Base-by-base conservation (phyloP, 2,888 invertebrate species). In the Chymomyza procnemis region DNA sequence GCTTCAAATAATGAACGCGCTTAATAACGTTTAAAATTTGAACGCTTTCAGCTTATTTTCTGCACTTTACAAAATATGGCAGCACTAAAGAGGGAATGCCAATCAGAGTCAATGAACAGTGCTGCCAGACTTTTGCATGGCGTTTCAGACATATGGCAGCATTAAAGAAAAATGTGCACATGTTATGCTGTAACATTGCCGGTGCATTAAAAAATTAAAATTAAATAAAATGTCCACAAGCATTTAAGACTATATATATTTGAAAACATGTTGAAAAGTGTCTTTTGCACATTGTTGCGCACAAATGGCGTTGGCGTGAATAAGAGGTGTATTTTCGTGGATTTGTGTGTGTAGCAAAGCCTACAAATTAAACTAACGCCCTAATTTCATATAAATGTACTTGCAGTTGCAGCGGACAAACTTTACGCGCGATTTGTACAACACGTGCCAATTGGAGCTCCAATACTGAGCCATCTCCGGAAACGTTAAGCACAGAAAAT, bases 231-330 rank as follows among this genome's bases (percentile, higher is more conserved):
- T 50, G 16, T 16, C 50, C 6, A 12, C 50, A 50, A n/a, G 14
- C 50, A 47, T 50, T 50, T n/a, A 50, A 19, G 6, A n/a, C 6
- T n/a, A n/a, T n/a, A n/a, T n/a, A n/a, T n/a, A 50, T 0, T 12
- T 50, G 14, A 4, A 59, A 59, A 61, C 65, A 76, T 76, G 76
- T 73, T 65, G 22, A 76, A 78, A 65, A 70, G 22, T n/a, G 22
- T 76, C 19, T 48, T 61, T 48, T 65, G 65, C 65, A 59, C 60
- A 3, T 16, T 73, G 41, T 21, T 47, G 54, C 67, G 48, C 22
- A 19, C 66, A 26, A 61, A 56, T 6, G 64, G 75, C 0, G 66
- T 58, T 4, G 34, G 54, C 34, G 12, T 41, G 12, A 12, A 41
- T 12, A 41, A 41, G 34, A 41, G 34, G 34, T 41, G 34, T 12